A percentile compares a stretch with the other conserved stretches of the same genome.
These are phyloP conservation scores for Pica pica DNA, from an alignment of 2,113 vertebrate species.

Conservation along the genomic window DNA sequence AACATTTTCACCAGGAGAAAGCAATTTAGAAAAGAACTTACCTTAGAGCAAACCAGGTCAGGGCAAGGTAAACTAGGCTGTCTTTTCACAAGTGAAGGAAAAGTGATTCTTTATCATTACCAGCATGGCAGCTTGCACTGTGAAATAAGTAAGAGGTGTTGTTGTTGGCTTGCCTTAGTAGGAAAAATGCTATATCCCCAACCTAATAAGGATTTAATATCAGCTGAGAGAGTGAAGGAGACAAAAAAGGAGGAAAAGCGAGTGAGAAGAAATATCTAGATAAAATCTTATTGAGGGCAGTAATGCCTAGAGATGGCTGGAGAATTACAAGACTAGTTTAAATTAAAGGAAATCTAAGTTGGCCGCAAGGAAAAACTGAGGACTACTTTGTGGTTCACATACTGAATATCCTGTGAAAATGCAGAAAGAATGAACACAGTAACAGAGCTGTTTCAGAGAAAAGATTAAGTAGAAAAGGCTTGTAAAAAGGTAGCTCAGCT, in stretches of 20 bases:
- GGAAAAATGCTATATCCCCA: neutral
- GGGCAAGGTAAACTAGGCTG: neutral
- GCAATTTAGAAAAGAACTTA: neutral
- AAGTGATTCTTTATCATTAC: neutral
- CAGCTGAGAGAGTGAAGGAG: neutral
- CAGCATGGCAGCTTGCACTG: neutral
- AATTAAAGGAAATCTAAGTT: neutral
- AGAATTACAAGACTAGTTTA: neutral
- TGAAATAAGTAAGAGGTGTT: neutral
- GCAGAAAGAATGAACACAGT: neutral
- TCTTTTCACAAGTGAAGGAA: neutral
- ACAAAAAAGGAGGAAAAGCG: neutral
- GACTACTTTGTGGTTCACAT: neutral
- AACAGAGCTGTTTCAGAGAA: neutral
- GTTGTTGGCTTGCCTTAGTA: neutral
- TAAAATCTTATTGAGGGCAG: neutral
- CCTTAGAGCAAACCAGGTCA: neutral
- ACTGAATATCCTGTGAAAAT: neutral
- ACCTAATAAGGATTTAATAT: neutral
- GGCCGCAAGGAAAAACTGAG: neutral
- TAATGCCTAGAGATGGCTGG: neutral
- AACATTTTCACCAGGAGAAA: neutral
- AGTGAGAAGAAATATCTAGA: neutral
- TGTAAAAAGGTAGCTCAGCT: neutral
- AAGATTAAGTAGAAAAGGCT: neutral